phyloP scores from a whole-genome alignment of 2,113 vertebrate species.

The Oreochromis niloticus region DNA sequence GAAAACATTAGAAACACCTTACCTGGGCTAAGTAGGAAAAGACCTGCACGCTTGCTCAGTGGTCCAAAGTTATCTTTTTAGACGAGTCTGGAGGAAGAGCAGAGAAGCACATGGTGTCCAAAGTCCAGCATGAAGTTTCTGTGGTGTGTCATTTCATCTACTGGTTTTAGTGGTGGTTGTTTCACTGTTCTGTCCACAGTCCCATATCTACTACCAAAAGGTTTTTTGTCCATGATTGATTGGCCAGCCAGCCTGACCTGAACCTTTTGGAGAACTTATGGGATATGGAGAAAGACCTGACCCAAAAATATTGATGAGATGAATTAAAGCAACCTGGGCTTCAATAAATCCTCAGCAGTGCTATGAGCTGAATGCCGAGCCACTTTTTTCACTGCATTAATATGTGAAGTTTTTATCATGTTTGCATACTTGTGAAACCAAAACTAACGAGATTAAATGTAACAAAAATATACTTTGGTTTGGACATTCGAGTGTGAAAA shows the following conservation, averaged over 20 bases:
- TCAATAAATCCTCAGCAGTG: not conserved
- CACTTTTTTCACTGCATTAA: not conserved
- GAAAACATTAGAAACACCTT: not conserved
- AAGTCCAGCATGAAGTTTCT: not conserved
- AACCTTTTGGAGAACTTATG: not conserved
- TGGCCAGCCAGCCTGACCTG: not conserved
- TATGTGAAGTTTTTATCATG: not conserved
- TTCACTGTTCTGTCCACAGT: not conserved
- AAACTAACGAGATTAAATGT: not conserved
- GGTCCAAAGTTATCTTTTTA: not conserved
- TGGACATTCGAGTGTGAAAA: not conserved
- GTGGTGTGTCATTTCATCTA: not conserved
- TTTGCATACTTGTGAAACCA: not conserved
- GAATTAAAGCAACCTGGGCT: not conserved
- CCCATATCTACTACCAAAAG: not conserved
- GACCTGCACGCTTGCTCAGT: not conserved
- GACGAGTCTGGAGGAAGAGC: not conserved
- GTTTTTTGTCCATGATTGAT: not conserved
- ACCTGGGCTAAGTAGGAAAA: not conserved
- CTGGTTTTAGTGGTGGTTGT: not conserved
- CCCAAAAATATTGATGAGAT: not conserved
- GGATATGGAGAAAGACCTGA: not conserved
- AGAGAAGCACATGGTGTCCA: not conserved
- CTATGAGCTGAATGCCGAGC: not conserved
- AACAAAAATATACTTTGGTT: not conserved